A percentile compares a stretch with the other conserved stretches of the same genome.
These are phyloP conservation scores for Thereva nobilitata DNA, from an alignment of 2,888 invertebrate genomes.

Conservation along the genomic window DNA sequence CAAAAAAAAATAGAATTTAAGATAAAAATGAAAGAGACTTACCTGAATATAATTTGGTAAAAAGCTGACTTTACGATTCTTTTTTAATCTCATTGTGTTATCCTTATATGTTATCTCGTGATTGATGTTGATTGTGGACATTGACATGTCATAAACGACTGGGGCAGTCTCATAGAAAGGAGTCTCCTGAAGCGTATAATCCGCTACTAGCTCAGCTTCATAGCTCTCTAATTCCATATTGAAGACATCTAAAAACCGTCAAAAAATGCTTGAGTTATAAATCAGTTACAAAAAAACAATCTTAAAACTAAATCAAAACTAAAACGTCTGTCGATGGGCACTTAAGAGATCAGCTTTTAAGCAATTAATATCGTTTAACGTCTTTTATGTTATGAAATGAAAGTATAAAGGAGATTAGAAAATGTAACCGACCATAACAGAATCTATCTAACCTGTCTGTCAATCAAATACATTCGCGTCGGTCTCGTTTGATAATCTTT, in stretches of 20 bases:
- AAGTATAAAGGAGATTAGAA: neutral
- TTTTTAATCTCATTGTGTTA: conserved; percentile 54
- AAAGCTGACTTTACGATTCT: conserved; percentile 58
- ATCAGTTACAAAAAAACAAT: neutral
- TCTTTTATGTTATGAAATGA: neutral
- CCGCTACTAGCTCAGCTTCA: conserved; percentile 43
- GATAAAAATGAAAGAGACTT: conserved; percentile 41
- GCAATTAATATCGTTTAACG: neutral
- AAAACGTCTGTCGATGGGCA: neutral
- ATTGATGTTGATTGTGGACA: conserved; percentile 38
- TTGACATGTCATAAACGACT: conserved; percentile 39
- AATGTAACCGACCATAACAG: neutral
- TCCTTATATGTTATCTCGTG: conserved; percentile 20
- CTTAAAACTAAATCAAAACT: neutral
- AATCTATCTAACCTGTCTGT: conserved; percentile 18
- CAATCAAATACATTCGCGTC: conserved; percentile 24
- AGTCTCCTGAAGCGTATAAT: conserved; percentile 44
- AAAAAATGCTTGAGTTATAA: conserved; percentile 1
- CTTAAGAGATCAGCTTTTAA: no score
- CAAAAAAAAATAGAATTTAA: no score
- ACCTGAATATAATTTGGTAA: conserved; percentile 57
- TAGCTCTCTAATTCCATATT: conserved; percentile 45
- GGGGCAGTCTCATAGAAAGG: conserved; percentile 43
- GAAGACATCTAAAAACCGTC: conserved; percentile 33
- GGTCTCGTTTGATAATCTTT: conserved; percentile 24